Evolutionary conservation across 2,797 vertebrate genomes (phyloP).

Genomic region (Arremon aurantiirostris): DNA sequence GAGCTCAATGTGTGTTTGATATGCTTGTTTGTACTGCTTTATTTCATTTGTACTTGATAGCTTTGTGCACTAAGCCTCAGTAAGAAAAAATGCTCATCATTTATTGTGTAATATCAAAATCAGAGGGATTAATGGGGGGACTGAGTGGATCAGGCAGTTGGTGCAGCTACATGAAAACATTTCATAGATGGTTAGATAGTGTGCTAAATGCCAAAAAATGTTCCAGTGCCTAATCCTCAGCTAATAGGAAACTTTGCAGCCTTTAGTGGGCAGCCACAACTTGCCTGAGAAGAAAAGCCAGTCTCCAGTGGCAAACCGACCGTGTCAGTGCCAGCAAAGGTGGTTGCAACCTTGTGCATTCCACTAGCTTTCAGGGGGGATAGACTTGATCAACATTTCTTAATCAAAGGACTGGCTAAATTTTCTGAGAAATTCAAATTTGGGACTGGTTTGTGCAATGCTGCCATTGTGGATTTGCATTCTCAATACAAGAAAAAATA

Average conservation of each 20-base stretch:
- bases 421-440: no score
- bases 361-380: not conserved
- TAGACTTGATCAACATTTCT: no score
- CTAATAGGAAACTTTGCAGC: not conserved
- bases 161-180: not conserved
- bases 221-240: not conserved
- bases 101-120: not conserved
- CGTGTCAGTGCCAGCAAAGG: not conserved
- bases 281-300: not conserved
- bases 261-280: not conserved
- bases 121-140: not conserved
- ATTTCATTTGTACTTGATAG: not conserved
- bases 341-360: not conserved
- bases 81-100: not conserved
- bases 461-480: no score
- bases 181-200: not conserved
- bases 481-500: no score
- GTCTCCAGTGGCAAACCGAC: not conserved
- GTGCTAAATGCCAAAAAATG: not conserved
- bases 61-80: not conserved
- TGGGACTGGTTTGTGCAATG: no score
- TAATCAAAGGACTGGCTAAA: no score
- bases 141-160: not conserved
- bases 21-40: not conserved
- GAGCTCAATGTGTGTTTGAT: not conserved